Conservation (phyloP, 2,888 invertebrate species). For the Xiphydria camelus region DNA sequence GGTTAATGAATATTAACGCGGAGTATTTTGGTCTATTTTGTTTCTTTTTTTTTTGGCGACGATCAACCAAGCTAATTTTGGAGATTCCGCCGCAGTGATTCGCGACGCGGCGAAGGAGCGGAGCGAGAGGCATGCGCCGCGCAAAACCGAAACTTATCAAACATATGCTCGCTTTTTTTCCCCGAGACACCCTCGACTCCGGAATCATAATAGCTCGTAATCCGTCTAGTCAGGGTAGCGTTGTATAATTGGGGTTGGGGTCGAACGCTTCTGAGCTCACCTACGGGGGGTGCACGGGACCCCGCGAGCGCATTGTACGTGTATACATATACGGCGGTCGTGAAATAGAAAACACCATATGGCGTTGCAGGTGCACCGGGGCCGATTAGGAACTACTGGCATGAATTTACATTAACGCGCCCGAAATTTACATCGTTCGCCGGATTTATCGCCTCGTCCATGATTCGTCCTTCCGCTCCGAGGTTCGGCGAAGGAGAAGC, state of each 20-base stretch:
- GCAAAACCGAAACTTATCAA: conserved; percentile 31
- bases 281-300: conserved; percentile 36
- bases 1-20: too few relatives aligned
- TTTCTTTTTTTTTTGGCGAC: too few relatives aligned
- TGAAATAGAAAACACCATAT: conserved; percentile 54
- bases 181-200: conserved; percentile 38
- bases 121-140: too few relatives aligned
- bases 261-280: conserved; percentile 39
- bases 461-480: conserved; percentile 33
- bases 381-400: conserved; percentile 50
- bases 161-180: conserved; percentile 38
- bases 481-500: too few relatives aligned
- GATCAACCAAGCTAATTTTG: too few relatives aligned
- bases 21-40: too few relatives aligned
- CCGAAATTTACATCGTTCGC: conserved; percentile 48
- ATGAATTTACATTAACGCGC: conserved; percentile 55
- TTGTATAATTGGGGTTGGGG: conserved; percentile 43
- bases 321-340: conserved; percentile 22
- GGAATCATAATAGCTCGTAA: conserved; percentile 54
- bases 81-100: too few relatives aligned
- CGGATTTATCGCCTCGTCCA: conserved; percentile 51
- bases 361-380: conserved; percentile 54
- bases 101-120: too few relatives aligned
- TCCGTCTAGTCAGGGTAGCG: conserved; percentile 43
- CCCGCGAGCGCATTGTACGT: conserved; percentile 13